These are phyloP conservation scores for Glaucidium brasilianum DNA, from an alignment of 2,113 vertebrate species.

Conservation along the genomic window DNA sequence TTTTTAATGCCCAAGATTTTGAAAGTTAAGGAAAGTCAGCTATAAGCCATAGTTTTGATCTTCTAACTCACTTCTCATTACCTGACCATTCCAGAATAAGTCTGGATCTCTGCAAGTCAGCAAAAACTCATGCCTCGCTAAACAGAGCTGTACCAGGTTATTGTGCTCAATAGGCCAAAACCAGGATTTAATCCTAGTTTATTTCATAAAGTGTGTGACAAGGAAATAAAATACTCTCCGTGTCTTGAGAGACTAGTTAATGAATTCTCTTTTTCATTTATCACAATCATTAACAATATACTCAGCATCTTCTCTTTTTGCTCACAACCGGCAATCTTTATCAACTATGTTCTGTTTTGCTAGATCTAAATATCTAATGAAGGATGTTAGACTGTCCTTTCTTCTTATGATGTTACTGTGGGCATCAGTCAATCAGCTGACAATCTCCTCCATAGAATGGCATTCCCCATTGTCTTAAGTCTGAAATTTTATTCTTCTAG, in stretches of 20 bases:
- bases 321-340: neutral
- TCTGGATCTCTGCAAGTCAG: neutral
- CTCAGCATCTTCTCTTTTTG: neutral
- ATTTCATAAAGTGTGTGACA: neutral
- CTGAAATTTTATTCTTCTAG: neutral
- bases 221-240: neutral
- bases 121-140: neutral
- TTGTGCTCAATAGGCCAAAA: neutral
- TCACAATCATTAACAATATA: neutral
- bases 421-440: neutral
- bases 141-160: rapidly evolving
- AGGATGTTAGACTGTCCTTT: neutral
- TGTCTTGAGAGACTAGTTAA: neutral
- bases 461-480: neutral
- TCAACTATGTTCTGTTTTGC: neutral
- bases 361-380: neutral
- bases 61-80: neutral
- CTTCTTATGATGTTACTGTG: neutral
- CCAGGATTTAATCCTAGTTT: neutral
- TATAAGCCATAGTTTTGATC: neutral
- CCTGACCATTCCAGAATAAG: neutral
- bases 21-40: neutral
- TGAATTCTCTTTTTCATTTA: neutral
- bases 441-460: neutral
- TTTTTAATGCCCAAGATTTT: neutral